Conservation (phyloP, 1,140 invertebrate genomes). For the Drosophila pruinosa region DNA sequence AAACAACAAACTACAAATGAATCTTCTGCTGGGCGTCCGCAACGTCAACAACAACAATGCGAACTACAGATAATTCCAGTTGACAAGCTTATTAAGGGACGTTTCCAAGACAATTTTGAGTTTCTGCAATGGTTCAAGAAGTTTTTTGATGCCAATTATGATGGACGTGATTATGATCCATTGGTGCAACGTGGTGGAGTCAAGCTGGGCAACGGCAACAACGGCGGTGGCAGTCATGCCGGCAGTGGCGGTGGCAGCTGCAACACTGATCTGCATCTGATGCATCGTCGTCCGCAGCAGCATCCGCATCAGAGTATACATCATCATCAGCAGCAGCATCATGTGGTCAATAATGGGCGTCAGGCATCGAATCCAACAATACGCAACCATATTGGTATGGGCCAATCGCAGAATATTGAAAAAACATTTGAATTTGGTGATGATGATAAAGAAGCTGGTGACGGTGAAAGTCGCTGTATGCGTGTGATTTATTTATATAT, state of each 20-base stretch:
- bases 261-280: conserved; percentile 80
- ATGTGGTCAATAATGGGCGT: conserved; percentile 56
- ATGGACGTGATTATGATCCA: conserved; percentile 97
- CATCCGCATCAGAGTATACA: conserved; percentile 47
- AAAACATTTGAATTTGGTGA: conserved; percentile 3
- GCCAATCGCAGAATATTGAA: conserved; percentile 12
- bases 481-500: conserved; percentile 5
- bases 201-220: conserved; percentile 86
- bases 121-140: conserved; percentile 99
- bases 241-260: conserved; percentile 67
- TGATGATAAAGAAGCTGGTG: conserved; percentile 26
- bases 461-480: conserved; percentile 39
- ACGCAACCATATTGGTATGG: conserved; percentile 34
- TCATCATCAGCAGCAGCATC: conserved; percentile 17
- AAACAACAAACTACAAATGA: conserved; percentile 1
- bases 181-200: conserved; percentile 92
- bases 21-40: neutral
- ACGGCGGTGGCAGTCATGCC: conserved; percentile 53
- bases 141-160: conserved; percentile 99
- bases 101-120: conserved; percentile 99
- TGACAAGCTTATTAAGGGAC: conserved; percentile 98
- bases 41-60: conserved; percentile 13
- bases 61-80: conserved; percentile 94
- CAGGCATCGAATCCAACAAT: neutral
- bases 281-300: conserved; percentile 83